Percentiles rank a stretch among this genome's conserved stretches.
phyloP scores from a whole-genome alignment of 2,888 invertebrate genomes.

The Plagodis dolabraria region DNA sequence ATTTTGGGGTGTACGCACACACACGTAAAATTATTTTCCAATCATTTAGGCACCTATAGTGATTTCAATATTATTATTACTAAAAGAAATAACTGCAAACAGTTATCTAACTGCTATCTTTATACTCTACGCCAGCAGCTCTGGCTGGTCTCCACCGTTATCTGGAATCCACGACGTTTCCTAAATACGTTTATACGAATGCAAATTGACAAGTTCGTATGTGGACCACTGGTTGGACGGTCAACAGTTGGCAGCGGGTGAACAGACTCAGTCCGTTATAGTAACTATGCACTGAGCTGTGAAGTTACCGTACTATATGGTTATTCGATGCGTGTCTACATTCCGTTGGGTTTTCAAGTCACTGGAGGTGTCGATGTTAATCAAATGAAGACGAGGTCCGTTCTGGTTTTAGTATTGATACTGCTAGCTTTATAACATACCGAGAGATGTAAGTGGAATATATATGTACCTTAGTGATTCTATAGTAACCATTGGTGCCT shows the following conservation, averaged over 20 bases:
- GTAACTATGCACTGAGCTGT: conserved; percentile 21
- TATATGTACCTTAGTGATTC: too few relatives aligned
- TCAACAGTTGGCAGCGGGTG: conserved; percentile 38
- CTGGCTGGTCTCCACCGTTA: conserved; percentile 67
- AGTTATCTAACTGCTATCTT: neutral
- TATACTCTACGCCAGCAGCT: conserved; percentile 9
- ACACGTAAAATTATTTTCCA: too few relatives aligned
- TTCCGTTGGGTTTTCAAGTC: conserved; percentile 21
- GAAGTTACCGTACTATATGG: conserved; percentile 36
- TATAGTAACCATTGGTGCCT: too few relatives aligned
- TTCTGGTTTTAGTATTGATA: neutral
- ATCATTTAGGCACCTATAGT: too few relatives aligned
- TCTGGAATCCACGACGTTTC: conserved; percentile 63
- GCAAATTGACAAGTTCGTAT: conserved; percentile 69
- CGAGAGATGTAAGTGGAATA: neutral
- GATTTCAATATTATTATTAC: too few relatives aligned
- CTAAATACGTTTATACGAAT: conserved; percentile 65
- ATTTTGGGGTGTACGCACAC: too few relatives aligned
- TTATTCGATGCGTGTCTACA: conserved; percentile 36
- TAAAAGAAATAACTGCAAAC: too few relatives aligned
- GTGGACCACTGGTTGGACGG: conserved; percentile 49
- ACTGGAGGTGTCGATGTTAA: conserved; percentile 16
- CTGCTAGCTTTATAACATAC: neutral
- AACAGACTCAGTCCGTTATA: conserved; percentile 36
- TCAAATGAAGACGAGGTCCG: conserved; percentile 3